Percentiles rank a stretch among this genome's conserved stretches.
Conservation (phyloP, 2,113 vertebrate species). For the Circaetus gallicus region DNA sequence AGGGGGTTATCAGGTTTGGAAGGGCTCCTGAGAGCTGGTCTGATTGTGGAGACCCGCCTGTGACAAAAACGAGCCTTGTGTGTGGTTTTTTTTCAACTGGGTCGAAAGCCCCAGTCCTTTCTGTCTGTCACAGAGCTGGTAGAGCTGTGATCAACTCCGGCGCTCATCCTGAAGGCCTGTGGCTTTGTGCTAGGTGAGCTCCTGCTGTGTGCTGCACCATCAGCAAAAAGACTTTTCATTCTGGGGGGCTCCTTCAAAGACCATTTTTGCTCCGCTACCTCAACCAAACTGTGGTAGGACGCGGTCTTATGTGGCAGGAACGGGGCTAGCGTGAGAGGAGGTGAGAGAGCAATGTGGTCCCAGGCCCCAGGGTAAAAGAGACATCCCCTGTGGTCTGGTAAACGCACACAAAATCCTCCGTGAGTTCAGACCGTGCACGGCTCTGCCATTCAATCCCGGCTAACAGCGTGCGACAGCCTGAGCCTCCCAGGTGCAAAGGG, state of each 20-base stretch:
- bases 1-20: neutral
- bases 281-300: fast-evolving
- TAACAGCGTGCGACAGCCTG: neutral
- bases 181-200: neutral
- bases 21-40: neutral
- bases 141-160: neutral
- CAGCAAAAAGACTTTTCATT: neutral
- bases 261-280: neutral
- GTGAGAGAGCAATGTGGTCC: neutral
- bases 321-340: neutral
- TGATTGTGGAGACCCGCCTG: neutral
- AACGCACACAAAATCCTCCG: neutral
- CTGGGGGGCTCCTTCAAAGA: neutral
- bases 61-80: neutral
- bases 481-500: neutral
- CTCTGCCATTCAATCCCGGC: neutral
- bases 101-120: neutral
- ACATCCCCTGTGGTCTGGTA: fast-evolving
- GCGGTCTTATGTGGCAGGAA: neutral
- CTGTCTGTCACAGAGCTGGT: neutral
- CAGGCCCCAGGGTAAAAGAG: neutral
- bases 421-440: fast-evolving
- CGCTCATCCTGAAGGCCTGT: neutral
- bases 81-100: too few species aligned
- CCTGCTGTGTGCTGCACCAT: neutral